Evolutionary conservation across 2,797 vertebrate genomes (phyloP).

Genomic region (Chelmon rostratus): DNA sequence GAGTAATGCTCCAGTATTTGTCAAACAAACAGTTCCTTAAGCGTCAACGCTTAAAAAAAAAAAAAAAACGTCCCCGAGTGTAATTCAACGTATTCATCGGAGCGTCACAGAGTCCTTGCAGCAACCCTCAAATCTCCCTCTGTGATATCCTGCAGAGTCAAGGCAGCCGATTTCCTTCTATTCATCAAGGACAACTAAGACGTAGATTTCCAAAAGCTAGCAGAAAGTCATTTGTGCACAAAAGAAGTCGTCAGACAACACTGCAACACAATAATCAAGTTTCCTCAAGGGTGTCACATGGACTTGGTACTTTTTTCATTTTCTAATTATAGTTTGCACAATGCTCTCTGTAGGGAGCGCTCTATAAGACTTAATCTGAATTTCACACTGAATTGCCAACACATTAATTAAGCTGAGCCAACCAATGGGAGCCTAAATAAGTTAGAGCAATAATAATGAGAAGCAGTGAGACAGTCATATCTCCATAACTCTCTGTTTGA

Average conservation of each 20-base stretch:
- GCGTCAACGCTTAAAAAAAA: constrained; percentile 18
- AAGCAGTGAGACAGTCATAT: constrained; percentile 28
- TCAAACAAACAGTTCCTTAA: constrained; percentile 7
- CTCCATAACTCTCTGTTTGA: not conserved
- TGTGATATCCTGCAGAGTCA: constrained; percentile 15
- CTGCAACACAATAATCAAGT: constrained; percentile 57
- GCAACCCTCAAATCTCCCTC: constrained; percentile 13
- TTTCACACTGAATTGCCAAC: constrained; percentile 57
- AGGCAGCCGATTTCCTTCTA: not conserved
- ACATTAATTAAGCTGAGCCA: constrained; percentile 65
- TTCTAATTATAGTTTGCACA: constrained; percentile 64
- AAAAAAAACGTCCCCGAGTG: not conserved
- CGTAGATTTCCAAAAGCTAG: constrained; percentile 14
- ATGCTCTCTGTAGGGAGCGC: constrained; percentile 55
- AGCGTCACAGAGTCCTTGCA: constrained; percentile 23
- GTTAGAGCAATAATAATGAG: constrained; percentile 43
- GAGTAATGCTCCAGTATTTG: constrained; percentile 9
- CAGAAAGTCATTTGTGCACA: constrained; percentile 48
- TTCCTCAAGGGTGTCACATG: constrained; percentile 55
- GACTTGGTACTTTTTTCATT: constrained; percentile 33
- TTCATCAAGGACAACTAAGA: constrained; percentile 23
- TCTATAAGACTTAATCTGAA: constrained; percentile 66
- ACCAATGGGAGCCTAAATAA: constrained; percentile 57
- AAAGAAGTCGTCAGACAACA: constrained; percentile 55
- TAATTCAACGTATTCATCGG: constrained; percentile 33